Conservation (phyloP, 2,113 vertebrate genomes). For the Silurus meridionalis region DNA sequence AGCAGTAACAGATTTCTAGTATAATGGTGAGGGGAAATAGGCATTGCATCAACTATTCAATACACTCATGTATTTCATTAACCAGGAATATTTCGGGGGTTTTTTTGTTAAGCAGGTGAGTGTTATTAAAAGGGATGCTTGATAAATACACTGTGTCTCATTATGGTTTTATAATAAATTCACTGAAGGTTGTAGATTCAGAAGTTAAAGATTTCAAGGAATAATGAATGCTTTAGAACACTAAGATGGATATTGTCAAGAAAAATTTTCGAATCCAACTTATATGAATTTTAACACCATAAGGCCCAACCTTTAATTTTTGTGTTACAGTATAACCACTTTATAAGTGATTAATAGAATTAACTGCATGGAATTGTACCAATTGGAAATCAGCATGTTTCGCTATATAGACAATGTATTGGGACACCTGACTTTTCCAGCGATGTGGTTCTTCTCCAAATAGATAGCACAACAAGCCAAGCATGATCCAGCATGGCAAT, state of each 20-base stretch:
- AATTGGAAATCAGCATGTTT: background rate
- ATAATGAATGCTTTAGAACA: background rate
- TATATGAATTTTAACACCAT: background rate
- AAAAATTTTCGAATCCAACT: no score
- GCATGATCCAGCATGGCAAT: no score
- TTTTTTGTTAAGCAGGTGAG: constrained; percentile 78
- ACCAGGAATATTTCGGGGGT: constrained; percentile 69
- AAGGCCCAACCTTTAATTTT: background rate
- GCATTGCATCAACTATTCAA: constrained; percentile 69
- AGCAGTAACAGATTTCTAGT: constrained; percentile 66
- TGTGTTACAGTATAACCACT: background rate
- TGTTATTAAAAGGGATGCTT: constrained; percentile 82
- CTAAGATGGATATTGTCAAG: background rate
- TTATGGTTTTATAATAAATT: constrained; percentile 18
- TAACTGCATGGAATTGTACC: background rate
- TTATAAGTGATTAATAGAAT: background rate
- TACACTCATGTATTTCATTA: constrained; percentile 75
- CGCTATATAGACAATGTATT: no score
- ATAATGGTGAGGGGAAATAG: background rate
- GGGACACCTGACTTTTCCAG: no score
- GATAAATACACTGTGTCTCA: constrained; percentile 61
- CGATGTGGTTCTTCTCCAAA: no score
- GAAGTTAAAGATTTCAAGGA: background rate
- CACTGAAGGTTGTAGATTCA: background rate
- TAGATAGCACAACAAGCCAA: no score